Evolutionary conservation across 1,140 invertebrate species (phyloP).

Genomic region (Protaetia brevitarsis): DNA sequence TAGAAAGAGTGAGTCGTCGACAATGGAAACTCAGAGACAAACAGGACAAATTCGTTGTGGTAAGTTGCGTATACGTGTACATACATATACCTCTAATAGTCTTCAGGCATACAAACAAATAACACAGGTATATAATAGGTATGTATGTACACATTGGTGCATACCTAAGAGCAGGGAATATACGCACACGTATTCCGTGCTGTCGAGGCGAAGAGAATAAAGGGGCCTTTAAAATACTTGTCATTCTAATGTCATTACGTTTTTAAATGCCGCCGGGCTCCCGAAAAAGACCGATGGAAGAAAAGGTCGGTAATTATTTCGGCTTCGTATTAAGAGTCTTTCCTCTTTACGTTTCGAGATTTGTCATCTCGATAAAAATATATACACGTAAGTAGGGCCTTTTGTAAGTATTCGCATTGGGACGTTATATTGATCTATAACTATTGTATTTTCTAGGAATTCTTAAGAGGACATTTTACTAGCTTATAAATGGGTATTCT

Average conservation of each 20-base stretch:
- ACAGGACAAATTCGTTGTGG: conserved; percentile 41
- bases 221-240: conserved; percentile 1
- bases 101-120: too few species aligned
- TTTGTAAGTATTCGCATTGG: too few species aligned
- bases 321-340: not conserved
- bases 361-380: not conserved
- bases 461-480: too few species aligned
- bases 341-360: conserved; percentile 14
- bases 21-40: conserved; percentile 24
- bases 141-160: too few species aligned
- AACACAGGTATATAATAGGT: not conserved
- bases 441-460: too few species aligned
- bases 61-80: not conserved
- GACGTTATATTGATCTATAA: too few species aligned
- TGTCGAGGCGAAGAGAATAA: too few species aligned
- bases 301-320: conserved; percentile 4
- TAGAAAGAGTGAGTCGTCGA: not conserved
- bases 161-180: too few species aligned
- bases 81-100: too few species aligned
- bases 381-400: too few species aligned
- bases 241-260: conserved; percentile 4
- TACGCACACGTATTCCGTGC: too few species aligned
- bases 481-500: too few species aligned
- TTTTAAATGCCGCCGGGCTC: not conserved
- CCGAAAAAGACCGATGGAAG: not conserved